A percentile compares a stretch with the other conserved stretches of the same genome.
Conservation (phyloP, 2,888 invertebrate genomes). For the Coleophora flavipennella region DNA sequence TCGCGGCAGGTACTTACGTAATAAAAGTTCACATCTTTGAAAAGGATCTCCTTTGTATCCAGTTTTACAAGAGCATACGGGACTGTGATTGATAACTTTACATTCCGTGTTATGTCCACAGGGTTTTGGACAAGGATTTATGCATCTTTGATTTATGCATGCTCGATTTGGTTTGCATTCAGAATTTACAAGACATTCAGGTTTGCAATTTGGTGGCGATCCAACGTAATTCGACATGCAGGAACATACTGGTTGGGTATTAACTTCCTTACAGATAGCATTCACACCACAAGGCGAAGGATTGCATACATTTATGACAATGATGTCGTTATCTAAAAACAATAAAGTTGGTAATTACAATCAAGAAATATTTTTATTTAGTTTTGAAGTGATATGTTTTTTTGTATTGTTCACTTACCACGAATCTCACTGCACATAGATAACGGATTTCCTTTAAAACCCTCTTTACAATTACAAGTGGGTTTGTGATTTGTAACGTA, state of each 20-base stretch:
- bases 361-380: no score
- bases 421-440: conserved; percentile 51
- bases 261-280: conserved; percentile 80
- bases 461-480: conserved; percentile 73
- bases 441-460: conserved; percentile 79
- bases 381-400: no score
- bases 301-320: conserved; percentile 74
- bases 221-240: conserved; percentile 79
- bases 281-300: conserved; percentile 83
- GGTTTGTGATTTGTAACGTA: conserved; percentile 78
- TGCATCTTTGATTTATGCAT: conserved; percentile 78
- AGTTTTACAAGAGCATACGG: conserved; percentile 79
- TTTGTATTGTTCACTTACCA: conserved; percentile 42
- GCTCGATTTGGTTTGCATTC: conserved; percentile 78
- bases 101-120: conserved; percentile 80
- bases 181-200: conserved; percentile 77
- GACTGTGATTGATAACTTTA: conserved; percentile 79
- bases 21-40: conserved; percentile 70
- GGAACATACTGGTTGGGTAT: conserved; percentile 80
- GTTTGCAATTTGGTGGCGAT: conserved; percentile 75
- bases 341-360: no score
- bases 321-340: conserved; percentile 44
- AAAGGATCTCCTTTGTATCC: conserved; percentile 81
- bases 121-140: conserved; percentile 78
- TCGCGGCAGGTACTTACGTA: conserved; percentile 61